Evolutionary conservation across 2,888 invertebrate genomes (phyloP).

Genomic region (Molanna angustata): DNA sequence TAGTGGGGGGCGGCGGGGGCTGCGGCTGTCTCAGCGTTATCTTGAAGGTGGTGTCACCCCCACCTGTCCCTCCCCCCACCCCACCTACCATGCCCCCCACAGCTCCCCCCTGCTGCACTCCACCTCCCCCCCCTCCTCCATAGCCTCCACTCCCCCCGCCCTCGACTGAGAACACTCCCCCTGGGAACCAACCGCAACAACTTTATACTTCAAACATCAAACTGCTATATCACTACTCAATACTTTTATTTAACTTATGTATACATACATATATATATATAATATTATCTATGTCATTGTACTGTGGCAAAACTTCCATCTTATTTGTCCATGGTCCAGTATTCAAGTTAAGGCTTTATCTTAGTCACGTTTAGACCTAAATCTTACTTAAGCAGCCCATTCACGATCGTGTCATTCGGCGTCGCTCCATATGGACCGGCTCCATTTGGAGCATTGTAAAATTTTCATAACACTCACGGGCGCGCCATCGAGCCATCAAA

Average conservation of each 20-base stretch:
- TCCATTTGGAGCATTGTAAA: too few relatives aligned
- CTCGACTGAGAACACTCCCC: constrained; percentile 3
- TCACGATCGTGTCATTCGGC: too few relatives aligned
- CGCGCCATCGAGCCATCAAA: too few relatives aligned
- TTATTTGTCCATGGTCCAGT: too few relatives aligned
- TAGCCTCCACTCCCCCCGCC: not conserved
- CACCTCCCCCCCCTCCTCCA: not conserved
- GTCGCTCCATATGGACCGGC: too few relatives aligned
- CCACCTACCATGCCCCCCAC: constrained; percentile 7
- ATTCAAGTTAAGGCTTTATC: too few relatives aligned
- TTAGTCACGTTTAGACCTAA: too few relatives aligned
- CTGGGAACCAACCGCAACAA: not conserved
- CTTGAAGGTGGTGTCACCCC: constrained; percentile 56
- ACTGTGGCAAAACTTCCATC: not conserved
- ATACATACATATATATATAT: not conserved
- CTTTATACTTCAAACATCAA: not conserved
- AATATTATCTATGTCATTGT: not conserved
- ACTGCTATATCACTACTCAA: not conserved
- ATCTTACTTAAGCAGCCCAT: too few relatives aligned
- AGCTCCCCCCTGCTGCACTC: not conserved
- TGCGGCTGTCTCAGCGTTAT: constrained; percentile 58
- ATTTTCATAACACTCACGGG: too few relatives aligned
- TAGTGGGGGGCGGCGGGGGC: constrained; percentile 32
- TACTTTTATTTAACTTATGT: not conserved
- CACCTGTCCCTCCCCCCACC: constrained; percentile 19